These are phyloP conservation scores for Paraplagusia blochii DNA, from an alignment of 2,113 vertebrate species.

Conservation along the genomic window DNA sequence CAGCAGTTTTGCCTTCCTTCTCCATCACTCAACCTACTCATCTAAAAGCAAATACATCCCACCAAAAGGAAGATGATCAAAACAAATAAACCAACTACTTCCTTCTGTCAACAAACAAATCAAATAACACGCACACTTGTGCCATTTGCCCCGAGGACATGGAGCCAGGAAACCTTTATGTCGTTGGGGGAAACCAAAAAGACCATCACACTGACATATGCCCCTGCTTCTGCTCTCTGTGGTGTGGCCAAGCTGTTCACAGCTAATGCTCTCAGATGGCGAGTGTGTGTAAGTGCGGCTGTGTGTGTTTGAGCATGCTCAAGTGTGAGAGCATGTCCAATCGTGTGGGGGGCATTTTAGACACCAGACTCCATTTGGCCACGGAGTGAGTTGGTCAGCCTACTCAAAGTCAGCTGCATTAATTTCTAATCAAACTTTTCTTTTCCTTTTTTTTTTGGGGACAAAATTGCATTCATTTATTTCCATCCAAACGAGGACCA, in stretches of 20 bases:
- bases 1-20: no score
- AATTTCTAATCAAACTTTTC: constrained; percentile 35
- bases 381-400: constrained; percentile 32
- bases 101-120: constrained; percentile 29
- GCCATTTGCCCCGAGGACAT: constrained; percentile 67
- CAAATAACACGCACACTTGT: constrained; percentile 32
- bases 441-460: constrained; percentile 36
- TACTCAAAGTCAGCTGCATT: constrained; percentile 36
- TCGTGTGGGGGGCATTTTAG: constrained; percentile 63
- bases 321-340: constrained; percentile 65
- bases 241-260: constrained; percentile 73
- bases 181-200: constrained; percentile 72
- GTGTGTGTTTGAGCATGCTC: constrained; percentile 27
- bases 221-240: constrained; percentile 75
- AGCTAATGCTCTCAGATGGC: constrained; percentile 73
- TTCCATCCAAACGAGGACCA: constrained; percentile 22
- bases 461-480: constrained; percentile 27
- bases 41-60: background rate
- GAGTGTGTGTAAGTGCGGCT: constrained; percentile 35
- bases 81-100: no score
- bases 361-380: constrained; percentile 61
- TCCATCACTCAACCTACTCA: no score
- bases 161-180: constrained; percentile 74
- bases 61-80: background rate
- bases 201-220: constrained; percentile 76